phyloP scores from a whole-genome alignment of 2,797 vertebrate species.

The Sebastes kiyomatsui region DNA sequence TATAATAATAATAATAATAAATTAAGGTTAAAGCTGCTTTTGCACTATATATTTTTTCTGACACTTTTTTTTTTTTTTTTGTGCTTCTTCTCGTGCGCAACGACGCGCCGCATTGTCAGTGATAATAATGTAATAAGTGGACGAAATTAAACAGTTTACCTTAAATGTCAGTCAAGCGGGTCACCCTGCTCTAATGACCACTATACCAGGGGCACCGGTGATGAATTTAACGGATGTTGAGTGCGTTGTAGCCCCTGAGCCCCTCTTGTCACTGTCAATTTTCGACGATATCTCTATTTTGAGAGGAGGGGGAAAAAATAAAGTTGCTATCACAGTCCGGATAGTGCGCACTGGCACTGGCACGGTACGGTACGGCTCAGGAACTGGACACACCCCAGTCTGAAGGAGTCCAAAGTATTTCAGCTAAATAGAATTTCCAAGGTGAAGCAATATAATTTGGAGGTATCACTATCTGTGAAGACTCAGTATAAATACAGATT shows the following conservation, averaged over 20 bases:
- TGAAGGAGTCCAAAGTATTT: neutral
- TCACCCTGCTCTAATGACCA: conserved; percentile 90
- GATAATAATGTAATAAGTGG: conserved; percentile 87
- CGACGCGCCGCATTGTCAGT: conserved; percentile 39
- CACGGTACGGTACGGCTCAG: conserved; percentile 31
- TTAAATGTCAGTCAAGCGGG: conserved; percentile 93
- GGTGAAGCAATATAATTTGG: neutral
- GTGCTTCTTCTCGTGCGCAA: neutral
- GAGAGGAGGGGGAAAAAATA: conserved; percentile 74
- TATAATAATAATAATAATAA: no score
- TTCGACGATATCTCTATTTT: conserved; percentile 98
- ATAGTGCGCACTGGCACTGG: conserved; percentile 77
- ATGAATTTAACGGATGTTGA: conserved; percentile 97
- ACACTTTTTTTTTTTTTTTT: neutral
- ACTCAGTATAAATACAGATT: no score
- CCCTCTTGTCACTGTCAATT: conserved; percentile 99
- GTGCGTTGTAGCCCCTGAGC: conserved; percentile 93
- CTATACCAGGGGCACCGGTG: conserved; percentile 90
- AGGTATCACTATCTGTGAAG: no score
- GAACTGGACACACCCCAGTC: neutral
- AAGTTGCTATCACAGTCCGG: conserved; percentile 84
- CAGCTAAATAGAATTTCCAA: neutral
- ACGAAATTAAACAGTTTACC: conserved; percentile 92
- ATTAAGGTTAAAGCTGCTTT: no score
- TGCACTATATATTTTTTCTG: neutral